Evolutionary conservation across 2,888 invertebrate genomes (phyloP).

Genomic region (Nephrocerus scutellatus): DNA sequence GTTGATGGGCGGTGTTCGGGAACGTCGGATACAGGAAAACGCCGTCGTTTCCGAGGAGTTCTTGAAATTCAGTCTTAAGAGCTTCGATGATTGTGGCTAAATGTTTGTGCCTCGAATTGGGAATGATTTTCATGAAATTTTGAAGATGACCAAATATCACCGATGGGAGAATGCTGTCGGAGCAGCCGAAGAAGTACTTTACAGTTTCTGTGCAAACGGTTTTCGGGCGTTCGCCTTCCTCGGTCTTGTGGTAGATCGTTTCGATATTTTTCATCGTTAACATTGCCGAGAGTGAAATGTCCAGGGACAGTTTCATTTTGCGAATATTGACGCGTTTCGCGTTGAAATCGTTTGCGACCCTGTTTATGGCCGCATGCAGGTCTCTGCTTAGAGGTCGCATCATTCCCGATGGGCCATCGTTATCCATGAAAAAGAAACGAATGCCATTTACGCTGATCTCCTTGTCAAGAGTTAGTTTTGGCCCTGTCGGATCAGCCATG

Average conservation of each 20-base stretch:
- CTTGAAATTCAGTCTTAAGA: constrained; percentile 56
- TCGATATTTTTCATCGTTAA: constrained; percentile 58
- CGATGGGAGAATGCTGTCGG: constrained; percentile 52
- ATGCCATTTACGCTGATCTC: constrained; percentile 54
- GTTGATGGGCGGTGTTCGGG: constrained; percentile 56
- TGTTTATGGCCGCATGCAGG: constrained; percentile 43
- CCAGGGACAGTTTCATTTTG: constrained; percentile 59
- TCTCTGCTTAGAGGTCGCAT: constrained; percentile 47
- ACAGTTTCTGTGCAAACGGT: constrained; percentile 59
- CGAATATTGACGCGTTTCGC: constrained; percentile 55
- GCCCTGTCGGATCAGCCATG: constrained; percentile 53
- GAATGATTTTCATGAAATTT: constrained; percentile 55
- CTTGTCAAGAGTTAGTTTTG: constrained; percentile 49
- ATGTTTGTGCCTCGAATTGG: constrained; percentile 53
- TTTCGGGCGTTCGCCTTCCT: constrained; percentile 55
- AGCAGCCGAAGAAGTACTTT: constrained; percentile 49
- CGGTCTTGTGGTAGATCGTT: constrained; percentile 59
- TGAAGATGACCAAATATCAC: constrained; percentile 56
- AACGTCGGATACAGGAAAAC: constrained; percentile 57
- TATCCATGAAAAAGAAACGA: constrained; percentile 73
- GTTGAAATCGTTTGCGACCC: constrained; percentile 45
- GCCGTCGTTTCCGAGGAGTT: constrained; percentile 55
- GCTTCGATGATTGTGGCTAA: constrained; percentile 51
- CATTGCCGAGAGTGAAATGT: constrained; percentile 55
- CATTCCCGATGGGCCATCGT: constrained; percentile 61